These are phyloP conservation scores for Hirtodrosophila confusa DNA, from an alignment of 2,888 invertebrate genomes.

Conservation along the genomic window DNA sequence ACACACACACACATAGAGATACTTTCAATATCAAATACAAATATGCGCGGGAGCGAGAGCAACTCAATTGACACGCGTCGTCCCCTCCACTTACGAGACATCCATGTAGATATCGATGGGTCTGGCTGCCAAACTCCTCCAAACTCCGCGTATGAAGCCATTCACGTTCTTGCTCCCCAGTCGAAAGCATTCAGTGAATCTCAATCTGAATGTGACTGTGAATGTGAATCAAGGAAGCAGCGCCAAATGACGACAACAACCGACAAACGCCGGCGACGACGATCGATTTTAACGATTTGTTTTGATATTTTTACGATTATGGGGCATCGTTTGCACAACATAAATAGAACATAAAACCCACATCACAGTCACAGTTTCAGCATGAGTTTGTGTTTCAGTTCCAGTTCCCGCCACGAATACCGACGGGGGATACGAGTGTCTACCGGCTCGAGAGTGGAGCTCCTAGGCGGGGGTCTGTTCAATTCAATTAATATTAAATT, in stretches of 20 bases:
- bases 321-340: slow-evolving; percentile 84
- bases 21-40: slow-evolving; percentile 50
- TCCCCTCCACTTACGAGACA: slow-evolving; percentile 33
- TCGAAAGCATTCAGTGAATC: slow-evolving; percentile 44
- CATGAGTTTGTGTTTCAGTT: not conserved
- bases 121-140: slow-evolving; percentile 21
- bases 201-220: slow-evolving; percentile 35
- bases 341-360: slow-evolving; percentile 84
- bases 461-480: slow-evolving; percentile 27
- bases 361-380: slow-evolving; percentile 31
- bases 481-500: slow-evolving; percentile 79
- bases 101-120: slow-evolving; percentile 20
- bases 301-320: slow-evolving; percentile 85
- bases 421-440: slow-evolving; percentile 1
- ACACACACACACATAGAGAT: slow-evolving; percentile 19
- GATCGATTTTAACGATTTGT: slow-evolving; percentile 85
- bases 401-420: not conserved
- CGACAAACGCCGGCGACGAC: slow-evolving; percentile 52
- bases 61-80: slow-evolving; percentile 76
- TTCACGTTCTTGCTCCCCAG: slow-evolving; percentile 22
- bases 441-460: not conserved
- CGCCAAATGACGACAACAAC: slow-evolving; percentile 44
- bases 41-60: slow-evolving; percentile 49
- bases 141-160: slow-evolving; percentile 62
- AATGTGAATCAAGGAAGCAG: slow-evolving; percentile 32